Percentiles rank a stretch among this genome's conserved stretches.
phyloP scores from a whole-genome alignment of 2,888 invertebrate species.

The Apodemia hepburni region DNA sequence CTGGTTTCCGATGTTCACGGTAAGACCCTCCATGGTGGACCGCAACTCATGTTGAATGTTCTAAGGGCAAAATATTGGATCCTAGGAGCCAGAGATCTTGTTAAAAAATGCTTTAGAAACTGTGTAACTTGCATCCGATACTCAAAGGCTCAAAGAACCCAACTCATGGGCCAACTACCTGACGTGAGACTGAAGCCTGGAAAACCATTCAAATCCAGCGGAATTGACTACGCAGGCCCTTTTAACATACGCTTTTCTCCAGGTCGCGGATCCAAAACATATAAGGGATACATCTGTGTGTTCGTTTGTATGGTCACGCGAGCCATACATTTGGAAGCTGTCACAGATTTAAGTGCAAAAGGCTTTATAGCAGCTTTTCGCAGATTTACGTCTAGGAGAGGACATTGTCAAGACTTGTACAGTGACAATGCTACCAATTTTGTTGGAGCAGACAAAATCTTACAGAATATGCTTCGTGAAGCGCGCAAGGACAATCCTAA shows the following conservation, averaged over 20 bases:
- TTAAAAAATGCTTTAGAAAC: too few relatives aligned
- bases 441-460: background rate
- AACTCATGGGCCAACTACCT: too few relatives aligned
- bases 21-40: too few relatives aligned
- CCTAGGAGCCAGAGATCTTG: too few relatives aligned
- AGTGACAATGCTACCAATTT: slow-evolving; percentile 13
- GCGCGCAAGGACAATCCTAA: background rate
- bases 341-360: slow-evolving; percentile 14
- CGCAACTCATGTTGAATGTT: too few relatives aligned
- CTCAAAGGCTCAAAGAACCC: too few relatives aligned
- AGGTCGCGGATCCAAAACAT: background rate
- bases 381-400: slow-evolving; percentile 17
- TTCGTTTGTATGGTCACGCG: slow-evolving; percentile 2
- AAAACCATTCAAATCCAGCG: background rate
- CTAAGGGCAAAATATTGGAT: too few relatives aligned
- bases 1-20: too few relatives aligned
- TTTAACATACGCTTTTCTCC: too few relatives aligned
- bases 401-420: slow-evolving; percentile 16
- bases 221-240: background rate
- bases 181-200: too few relatives aligned
- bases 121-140: too few relatives aligned
- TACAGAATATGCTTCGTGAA: background rate
- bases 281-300: background rate
- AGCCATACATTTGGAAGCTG: slow-evolving; percentile 20
- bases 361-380: slow-evolving; percentile 21